Evolutionary conservation across 2,113 vertebrate genomes (phyloP).

Genomic region (Xiphophorus maculatus): DNA sequence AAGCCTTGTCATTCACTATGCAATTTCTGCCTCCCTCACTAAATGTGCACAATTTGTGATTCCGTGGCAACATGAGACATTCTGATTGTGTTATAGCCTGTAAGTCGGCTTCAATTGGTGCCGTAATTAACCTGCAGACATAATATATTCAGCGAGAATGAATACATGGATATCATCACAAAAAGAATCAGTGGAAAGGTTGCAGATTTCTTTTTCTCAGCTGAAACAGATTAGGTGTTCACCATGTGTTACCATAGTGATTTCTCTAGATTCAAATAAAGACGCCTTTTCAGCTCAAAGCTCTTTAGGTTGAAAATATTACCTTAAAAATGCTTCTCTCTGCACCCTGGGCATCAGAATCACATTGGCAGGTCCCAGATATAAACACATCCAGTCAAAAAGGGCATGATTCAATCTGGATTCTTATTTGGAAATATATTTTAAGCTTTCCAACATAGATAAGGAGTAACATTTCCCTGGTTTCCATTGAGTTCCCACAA

Average conservation of each 20-base stretch:
- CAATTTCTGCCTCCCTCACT: background rate
- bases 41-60: background rate
- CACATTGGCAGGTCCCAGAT: background rate
- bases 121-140: background rate
- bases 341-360: background rate
- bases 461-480: background rate
- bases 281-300: background rate
- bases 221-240: conserved; percentile 1
- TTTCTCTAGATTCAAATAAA: background rate
- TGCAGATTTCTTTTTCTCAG: background rate
- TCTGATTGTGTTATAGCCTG: background rate
- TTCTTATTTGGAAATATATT: background rate
- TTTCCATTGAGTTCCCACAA: background rate
- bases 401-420: background rate
- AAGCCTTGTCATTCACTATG: background rate
- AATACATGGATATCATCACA: background rate
- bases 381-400: background rate
- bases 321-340: background rate
- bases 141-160: background rate
- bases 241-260: background rate
- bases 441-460: background rate
- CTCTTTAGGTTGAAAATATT: background rate
- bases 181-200: background rate
- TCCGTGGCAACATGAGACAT: background rate
- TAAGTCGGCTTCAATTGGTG: background rate